These are phyloP conservation scores for Maniola jurtina DNA, from an alignment of 1,140 invertebrate genomes.

Conservation along the genomic window DNA sequence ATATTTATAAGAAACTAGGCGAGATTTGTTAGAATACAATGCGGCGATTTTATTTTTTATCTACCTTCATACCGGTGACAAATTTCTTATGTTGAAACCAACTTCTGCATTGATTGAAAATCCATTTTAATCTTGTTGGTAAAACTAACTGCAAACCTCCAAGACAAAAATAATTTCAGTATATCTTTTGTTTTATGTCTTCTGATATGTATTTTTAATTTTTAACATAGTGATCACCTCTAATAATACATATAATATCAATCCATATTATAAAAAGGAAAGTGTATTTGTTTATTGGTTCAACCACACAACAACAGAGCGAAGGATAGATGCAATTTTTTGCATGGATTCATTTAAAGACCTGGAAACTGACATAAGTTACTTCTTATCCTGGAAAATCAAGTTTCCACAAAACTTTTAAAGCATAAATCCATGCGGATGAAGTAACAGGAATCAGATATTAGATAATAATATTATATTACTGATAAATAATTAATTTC, in stretches of 20 bases:
- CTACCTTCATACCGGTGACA: not conserved
- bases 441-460: too few species aligned
- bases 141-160: not conserved
- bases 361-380: too few species aligned
- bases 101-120: not conserved
- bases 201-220: not conserved
- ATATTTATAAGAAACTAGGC: not conserved
- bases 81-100: not conserved
- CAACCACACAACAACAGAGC: too few species aligned
- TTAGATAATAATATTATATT: not conserved
- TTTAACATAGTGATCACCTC: too few species aligned
- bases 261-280: too few species aligned
- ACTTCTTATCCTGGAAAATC: too few species aligned
- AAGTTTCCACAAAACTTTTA: too few species aligned
- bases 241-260: too few species aligned
- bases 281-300: too few species aligned
- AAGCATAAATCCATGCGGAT: too few species aligned
- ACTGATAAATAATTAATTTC: not conserved
- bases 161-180: not conserved
- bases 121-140: not conserved
- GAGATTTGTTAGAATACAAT: not conserved
- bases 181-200: not conserved
- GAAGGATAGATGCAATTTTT: too few species aligned
- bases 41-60: constrained; percentile 1
- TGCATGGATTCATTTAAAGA: too few species aligned